Conservation (phyloP, 1,140 invertebrate species). For the Drosophila teissieri region DNA sequence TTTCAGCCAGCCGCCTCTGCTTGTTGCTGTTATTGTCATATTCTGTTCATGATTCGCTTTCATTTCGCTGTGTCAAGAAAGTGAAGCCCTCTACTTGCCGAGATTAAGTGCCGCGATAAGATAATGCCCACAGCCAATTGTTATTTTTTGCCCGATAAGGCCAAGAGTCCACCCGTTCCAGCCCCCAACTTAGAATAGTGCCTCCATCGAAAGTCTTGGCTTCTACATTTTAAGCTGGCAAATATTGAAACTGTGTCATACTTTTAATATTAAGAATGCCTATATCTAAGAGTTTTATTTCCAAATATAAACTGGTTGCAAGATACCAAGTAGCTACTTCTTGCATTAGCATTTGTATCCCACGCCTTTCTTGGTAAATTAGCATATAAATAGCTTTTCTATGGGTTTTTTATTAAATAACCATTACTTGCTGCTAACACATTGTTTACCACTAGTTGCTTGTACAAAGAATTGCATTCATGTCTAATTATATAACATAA, state of each 20-base stretch:
- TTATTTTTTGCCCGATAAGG: constrained; percentile 50
- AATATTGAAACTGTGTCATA: neutral
- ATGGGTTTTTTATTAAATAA: constrained; percentile 3
- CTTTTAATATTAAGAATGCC: too few relatives aligned
- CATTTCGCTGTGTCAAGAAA: constrained; percentile 73
- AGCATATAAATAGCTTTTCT: constrained; percentile 24
- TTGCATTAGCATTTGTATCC: constrained; percentile 10
- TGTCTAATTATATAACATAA: neutral
- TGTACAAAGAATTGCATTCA: neutral
- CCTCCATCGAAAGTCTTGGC: too few relatives aligned
- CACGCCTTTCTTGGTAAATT: neutral
- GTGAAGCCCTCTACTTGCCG: constrained; percentile 64
- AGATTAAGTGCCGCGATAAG: constrained; percentile 71
- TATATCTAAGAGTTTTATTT: too few relatives aligned
- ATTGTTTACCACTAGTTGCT: neutral
- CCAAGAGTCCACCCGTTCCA: constrained; percentile 1
- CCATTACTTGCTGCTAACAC: constrained; percentile 4
- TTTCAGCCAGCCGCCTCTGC: constrained; percentile 29
- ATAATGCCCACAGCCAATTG: constrained; percentile 50
- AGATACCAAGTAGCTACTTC: neutral
- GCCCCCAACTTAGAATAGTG: constrained; percentile 2
- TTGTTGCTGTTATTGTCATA: constrained; percentile 26
- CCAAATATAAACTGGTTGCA: too few relatives aligned
- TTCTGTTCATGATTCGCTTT: constrained; percentile 68
- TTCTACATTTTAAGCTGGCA: neutral